A percentile compares a stretch with the other conserved stretches of the same genome.
These are phyloP conservation scores for Willisornis vidua DNA, from an alignment of 2,113 vertebrate species.

Conservation along the genomic window DNA sequence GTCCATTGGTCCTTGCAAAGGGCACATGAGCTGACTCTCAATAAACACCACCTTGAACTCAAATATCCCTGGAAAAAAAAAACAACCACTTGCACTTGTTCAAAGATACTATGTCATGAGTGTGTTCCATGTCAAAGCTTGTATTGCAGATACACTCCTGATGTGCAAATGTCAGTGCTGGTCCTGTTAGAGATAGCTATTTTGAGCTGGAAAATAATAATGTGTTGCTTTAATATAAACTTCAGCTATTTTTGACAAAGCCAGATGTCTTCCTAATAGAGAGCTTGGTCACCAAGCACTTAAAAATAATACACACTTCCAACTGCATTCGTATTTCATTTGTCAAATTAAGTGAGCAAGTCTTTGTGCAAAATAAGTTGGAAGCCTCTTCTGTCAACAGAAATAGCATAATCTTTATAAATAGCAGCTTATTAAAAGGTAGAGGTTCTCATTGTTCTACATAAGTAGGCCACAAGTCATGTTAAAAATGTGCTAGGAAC, in stretches of 20 bases:
- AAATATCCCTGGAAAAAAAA: neutral
- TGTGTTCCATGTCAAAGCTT: neutral
- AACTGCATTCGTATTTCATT: neutral
- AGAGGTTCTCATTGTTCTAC: neutral
- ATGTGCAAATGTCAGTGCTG: neutral
- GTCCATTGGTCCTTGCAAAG: neutral
- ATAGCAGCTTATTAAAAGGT: neutral
- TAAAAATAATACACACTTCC: neutral
- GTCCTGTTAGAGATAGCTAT: neutral
- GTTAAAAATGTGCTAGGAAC: neutral
- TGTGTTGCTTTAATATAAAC: neutral
- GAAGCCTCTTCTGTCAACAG: neutral
- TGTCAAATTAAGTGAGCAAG: neutral
- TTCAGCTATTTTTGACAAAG: neutral
- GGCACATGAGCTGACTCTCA: neutral
- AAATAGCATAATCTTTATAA: neutral
- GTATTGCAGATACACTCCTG: neutral
- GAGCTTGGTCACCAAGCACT: neutral
- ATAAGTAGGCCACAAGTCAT: neutral
- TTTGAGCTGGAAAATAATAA: neutral
- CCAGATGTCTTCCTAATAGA: neutral
- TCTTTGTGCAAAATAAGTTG: neutral
- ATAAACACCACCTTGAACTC: neutral
- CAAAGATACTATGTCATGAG: neutral
- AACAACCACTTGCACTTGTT: neutral